Evolutionary conservation across 1,140 invertebrate genomes (phyloP).

Genomic region (Tetramorium simillimum): DNA sequence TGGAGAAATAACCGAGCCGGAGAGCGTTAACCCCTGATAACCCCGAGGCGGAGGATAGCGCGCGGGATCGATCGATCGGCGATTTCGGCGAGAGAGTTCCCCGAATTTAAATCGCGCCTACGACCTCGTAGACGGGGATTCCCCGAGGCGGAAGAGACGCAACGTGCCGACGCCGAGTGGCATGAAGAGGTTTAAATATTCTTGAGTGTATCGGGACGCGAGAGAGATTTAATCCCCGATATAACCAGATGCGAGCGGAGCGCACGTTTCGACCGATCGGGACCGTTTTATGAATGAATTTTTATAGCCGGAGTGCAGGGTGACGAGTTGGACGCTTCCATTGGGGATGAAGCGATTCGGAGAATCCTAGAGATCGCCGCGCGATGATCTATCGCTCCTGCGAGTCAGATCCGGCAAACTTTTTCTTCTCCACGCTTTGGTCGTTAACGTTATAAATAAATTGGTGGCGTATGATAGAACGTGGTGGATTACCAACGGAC

Average conservation of each 20-base stretch:
- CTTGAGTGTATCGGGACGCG: not conserved
- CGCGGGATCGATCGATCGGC: conserved; percentile 38
- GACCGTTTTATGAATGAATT: conserved; percentile 5
- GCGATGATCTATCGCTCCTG: not conserved
- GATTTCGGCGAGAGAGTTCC: not conserved
- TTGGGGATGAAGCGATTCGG: not conserved
- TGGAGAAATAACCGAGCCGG: not conserved
- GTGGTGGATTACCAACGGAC: not conserved
- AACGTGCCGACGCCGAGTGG: not conserved
- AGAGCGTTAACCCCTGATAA: conserved; percentile 54
- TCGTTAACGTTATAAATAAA: not conserved
- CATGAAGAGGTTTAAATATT: not conserved
- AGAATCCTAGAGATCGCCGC: not conserved
- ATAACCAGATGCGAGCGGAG: not conserved
- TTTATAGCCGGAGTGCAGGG: not conserved
- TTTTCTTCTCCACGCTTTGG: not conserved
- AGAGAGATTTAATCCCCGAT: not conserved
- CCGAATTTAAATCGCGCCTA: not conserved
- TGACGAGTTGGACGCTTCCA: not conserved
- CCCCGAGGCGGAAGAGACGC: too few species aligned
- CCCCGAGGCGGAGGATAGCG: conserved; percentile 16
- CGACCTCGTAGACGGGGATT: not conserved
- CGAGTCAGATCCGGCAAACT: not conserved
- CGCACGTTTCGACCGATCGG: not conserved
- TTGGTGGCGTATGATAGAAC: not conserved